A percentile compares a stretch with the other conserved stretches of the same genome.
Evolutionary conservation across 2,113 vertebrate genomes (phyloP).

Genomic region (Copsychus sechellarum): DNA sequence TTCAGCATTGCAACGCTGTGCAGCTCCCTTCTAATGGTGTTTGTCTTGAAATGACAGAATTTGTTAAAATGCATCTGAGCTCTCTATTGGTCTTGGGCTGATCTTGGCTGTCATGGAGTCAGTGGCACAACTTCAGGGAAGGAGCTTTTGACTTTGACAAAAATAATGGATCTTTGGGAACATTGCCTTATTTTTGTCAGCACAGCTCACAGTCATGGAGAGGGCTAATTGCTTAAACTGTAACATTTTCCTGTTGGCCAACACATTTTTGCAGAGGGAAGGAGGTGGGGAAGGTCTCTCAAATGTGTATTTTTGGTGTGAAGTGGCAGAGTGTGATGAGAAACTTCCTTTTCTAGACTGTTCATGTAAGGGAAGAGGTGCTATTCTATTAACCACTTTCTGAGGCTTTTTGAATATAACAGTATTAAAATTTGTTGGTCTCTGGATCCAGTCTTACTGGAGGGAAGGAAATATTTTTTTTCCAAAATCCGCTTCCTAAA

Average conservation of each 20-base stretch:
- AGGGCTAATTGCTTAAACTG: rapidly evolving
- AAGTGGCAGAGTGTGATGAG: not conserved
- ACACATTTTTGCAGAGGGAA: not conserved
- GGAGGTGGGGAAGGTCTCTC: not conserved
- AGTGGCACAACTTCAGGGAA: not conserved
- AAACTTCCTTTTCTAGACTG: not conserved
- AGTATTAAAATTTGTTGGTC: not conserved
- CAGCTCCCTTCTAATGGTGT: not conserved
- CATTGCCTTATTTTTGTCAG: not conserved
- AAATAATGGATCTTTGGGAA: not conserved
- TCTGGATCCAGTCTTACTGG: not conserved
- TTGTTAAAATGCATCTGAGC: not conserved
- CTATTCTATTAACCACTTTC: not conserved
- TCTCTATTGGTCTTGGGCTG: rapidly evolving
- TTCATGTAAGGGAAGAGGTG: not conserved
- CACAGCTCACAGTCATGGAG: rapidly evolving
- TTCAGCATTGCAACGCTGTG: not conserved
- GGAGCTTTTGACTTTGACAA: not conserved
- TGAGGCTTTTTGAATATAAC: not conserved
- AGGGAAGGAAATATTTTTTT: not conserved
- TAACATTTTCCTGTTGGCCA: not conserved
- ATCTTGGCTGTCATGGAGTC: rapidly evolving
- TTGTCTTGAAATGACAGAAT: not conserved
- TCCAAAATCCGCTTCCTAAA: not conserved
- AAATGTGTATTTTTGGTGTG: not conserved